Conservation (phyloP, 2,888 invertebrate species). For the Sericinus montela region DNA sequence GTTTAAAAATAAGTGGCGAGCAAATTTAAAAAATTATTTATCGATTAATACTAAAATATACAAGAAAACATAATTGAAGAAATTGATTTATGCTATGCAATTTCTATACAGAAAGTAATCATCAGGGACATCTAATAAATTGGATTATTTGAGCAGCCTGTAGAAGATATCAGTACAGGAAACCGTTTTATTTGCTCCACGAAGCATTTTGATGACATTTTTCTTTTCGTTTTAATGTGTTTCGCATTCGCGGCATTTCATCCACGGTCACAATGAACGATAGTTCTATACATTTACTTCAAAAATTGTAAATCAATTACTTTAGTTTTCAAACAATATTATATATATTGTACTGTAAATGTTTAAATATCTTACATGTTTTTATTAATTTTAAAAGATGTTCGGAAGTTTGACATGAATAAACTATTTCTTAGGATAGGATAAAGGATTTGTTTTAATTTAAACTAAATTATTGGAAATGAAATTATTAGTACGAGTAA, state of each 20-base stretch:
- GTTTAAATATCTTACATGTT: no score
- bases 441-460: no score
- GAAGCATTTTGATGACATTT: conserved; percentile 51
- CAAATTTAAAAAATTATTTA: no score
- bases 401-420: no score
- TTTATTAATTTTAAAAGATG: no score
- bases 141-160: conserved; percentile 31
- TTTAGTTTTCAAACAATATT: background rate
- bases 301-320: conserved; percentile 18
- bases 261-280: conserved; percentile 50
- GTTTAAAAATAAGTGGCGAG: no score
- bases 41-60: background rate
- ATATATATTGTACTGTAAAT: no score
- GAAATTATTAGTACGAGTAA: no score
- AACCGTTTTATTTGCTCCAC: conserved; percentile 63
- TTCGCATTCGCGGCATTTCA: conserved; percentile 45
- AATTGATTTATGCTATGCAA: no score
- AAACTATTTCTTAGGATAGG: no score
- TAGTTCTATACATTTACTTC: conserved; percentile 33
- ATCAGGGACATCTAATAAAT: conserved; percentile 14
- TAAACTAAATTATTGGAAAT: no score
- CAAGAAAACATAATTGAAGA: background rate
- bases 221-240: conserved; percentile 51
- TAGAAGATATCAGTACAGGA: conserved; percentile 44
- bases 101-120: background rate